A percentile compares a stretch with the other conserved stretches of the same genome.
These are phyloP conservation scores for Orestias chungarensis DNA, from an alignment of 2,797 vertebrate genomes.

Conservation along the genomic window DNA sequence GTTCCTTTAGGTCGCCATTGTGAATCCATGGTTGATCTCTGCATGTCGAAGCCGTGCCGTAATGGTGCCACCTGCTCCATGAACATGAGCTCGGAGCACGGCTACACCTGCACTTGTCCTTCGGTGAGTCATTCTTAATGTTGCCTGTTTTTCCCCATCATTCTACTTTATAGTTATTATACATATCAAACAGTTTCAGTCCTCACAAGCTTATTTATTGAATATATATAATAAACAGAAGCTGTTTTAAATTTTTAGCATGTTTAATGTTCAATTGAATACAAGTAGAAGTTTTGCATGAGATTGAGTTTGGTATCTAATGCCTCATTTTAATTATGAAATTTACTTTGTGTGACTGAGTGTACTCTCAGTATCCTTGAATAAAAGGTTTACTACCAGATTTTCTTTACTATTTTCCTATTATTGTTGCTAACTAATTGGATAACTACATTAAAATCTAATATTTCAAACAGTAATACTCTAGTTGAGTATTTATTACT, in stretches of 20 bases:
- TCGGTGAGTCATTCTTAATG: constrained; percentile 77
- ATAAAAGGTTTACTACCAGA: background rate
- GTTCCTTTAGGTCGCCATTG: constrained; percentile 86
- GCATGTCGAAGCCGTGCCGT: constrained; percentile 86
- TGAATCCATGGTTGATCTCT: constrained; percentile 90
- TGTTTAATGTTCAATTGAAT: background rate
- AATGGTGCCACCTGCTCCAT: constrained; percentile 86
- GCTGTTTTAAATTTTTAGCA: background rate
- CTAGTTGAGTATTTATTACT: background rate
- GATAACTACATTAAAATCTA: background rate
- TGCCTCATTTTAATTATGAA: background rate
- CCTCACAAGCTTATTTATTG: background rate
- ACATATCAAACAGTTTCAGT: background rate
- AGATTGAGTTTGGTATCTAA: background rate
- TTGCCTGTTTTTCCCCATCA: background rate
- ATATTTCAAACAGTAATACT: background rate
- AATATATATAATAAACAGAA: background rate
- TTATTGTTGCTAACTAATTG: background rate
- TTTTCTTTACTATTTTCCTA: background rate
- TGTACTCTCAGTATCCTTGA: no score
- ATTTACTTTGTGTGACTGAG: no score
- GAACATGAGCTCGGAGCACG: constrained; percentile 87
- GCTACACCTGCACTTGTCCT: constrained; percentile 88
- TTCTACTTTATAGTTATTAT: background rate
- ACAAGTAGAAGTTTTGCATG: background rate